Evolutionary conservation across 2,113 vertebrate species (phyloP).

Genomic region (Diadophis punctatus): DNA sequence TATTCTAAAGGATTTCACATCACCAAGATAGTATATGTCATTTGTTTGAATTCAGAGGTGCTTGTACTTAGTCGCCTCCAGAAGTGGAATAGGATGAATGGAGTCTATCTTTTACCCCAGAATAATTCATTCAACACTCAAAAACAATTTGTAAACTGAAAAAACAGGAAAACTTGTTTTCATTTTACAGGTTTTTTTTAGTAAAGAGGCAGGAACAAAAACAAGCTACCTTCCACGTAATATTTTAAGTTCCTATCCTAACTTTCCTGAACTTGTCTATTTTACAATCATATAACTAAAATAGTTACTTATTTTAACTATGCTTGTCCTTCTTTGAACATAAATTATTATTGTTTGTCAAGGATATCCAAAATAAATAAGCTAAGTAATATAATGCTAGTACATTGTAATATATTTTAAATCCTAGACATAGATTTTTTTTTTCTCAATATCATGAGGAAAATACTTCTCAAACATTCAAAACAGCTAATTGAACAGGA

Average conservation of each 20-base stretch:
- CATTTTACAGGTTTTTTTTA: not conserved
- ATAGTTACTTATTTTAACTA: not conserved
- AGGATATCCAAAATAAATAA: not conserved
- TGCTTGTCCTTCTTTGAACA: not conserved
- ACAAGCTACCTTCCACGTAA: not conserved
- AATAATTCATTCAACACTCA: not conserved
- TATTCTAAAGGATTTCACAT: not conserved
- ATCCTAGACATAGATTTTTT: not conserved
- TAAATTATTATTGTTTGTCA: not conserved
- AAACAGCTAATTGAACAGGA: not conserved
- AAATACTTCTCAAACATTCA: not conserved
- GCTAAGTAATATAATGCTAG: not conserved
- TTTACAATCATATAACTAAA: not conserved
- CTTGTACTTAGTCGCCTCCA: not conserved
- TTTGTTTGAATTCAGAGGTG: not conserved
- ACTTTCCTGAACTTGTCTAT: not conserved
- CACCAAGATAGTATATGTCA: not conserved
- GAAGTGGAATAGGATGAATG: not conserved
- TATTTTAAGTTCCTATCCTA: not conserved
- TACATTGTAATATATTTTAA: not conserved
- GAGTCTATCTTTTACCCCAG: not conserved
- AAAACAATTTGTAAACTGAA: not conserved
- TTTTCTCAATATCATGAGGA: not conserved
- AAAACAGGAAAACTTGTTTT: not conserved
- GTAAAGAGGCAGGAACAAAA: not conserved